phyloP scores from a whole-genome alignment of 2,113 vertebrate species.

The Cebus imitator region DNA sequence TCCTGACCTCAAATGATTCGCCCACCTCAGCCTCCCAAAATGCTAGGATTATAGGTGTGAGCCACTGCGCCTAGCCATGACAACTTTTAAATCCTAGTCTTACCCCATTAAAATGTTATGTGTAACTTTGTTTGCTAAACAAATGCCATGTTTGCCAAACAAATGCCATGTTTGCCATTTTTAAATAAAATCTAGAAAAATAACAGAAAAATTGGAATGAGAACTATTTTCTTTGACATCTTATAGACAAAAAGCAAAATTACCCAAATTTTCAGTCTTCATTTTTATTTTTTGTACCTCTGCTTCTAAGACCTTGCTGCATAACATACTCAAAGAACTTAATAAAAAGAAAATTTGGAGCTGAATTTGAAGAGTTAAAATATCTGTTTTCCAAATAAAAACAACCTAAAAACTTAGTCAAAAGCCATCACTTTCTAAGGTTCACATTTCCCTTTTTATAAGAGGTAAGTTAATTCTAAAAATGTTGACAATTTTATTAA shows the following conservation, averaged over 20 bases:
- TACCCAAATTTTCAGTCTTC: neutral
- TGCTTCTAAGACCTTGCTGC: neutral
- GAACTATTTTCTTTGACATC: neutral
- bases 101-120: neutral
- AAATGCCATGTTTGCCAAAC: neutral
- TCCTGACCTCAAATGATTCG: no score
- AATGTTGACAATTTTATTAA: neutral
- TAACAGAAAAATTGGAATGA: neutral
- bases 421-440: neutral
- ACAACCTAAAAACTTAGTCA: constrained; percentile 20
- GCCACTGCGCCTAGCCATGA: no score
- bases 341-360: constrained; percentile 11
- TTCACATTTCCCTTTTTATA: constrained; percentile 22
- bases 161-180: neutral
- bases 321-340: constrained; percentile 37
- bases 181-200: constrained; percentile 33
- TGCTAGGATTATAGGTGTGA: no score
- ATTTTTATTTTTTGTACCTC: neutral
- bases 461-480: constrained; percentile 7
- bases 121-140: neutral
- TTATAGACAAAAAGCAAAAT: neutral
- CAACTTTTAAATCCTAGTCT: neutral
- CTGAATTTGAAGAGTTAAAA: neutral
- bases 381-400: constrained; percentile 41
- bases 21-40: no score